A percentile compares a stretch with the other conserved stretches of the same genome.
Evolutionary conservation across 64 coral and sea anemone genomes (phyloP).

Genomic region (Montipora capricornis): DNA sequence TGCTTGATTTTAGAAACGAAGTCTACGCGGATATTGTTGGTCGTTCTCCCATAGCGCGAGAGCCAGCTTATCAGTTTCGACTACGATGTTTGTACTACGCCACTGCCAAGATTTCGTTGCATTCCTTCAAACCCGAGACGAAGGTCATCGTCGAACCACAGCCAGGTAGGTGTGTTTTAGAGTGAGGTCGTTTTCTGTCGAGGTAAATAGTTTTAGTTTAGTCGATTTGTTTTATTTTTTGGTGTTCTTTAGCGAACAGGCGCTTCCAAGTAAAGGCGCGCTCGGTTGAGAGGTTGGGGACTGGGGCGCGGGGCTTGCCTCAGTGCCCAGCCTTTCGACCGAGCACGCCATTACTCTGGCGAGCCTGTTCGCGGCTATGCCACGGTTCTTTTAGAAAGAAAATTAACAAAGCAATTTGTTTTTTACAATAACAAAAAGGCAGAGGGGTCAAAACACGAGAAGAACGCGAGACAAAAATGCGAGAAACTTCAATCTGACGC

Average conservation of each 20-base stretch:
- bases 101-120: slow-evolving; percentile 55
- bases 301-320: no score
- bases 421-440: no score
- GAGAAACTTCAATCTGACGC: no score
- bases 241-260: neutral
- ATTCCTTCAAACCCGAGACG: slow-evolving; percentile 65
- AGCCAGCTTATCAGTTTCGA: slow-evolving; percentile 58
- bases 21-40: slow-evolving; percentile 71
- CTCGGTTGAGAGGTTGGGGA: no score
- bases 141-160: slow-evolving; percentile 53
- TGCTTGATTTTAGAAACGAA: slow-evolving; percentile 72
- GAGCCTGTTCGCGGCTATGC: no score
- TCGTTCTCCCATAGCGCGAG: slow-evolving; percentile 61
- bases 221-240: neutral
- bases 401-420: no score
- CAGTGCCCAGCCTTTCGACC: no score
- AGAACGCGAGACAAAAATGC: no score
- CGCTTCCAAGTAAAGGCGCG: no score
- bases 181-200: neutral
- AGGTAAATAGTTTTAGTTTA: neutral
- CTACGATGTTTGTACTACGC: slow-evolving; percentile 80
- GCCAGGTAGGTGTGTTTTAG: neutral
- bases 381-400: no score
- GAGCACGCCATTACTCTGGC: no score
- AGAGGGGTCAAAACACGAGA: no score